Evolutionary conservation across 2,888 invertebrate genomes (phyloP), one percentile per base, ranked within the genome.

Genomic region (Ptychoptera contaminata): DNA sequence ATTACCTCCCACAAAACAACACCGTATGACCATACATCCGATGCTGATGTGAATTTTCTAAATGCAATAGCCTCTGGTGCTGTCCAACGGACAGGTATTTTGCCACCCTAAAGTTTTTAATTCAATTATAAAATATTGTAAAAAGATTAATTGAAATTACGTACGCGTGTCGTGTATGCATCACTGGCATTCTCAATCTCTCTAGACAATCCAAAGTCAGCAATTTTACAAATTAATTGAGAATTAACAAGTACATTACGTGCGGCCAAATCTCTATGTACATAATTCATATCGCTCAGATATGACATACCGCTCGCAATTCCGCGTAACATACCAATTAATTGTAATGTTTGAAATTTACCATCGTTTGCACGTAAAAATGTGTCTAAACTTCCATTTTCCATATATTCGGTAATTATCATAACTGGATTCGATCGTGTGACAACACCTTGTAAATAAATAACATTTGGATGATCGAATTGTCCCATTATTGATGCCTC

Each of bases 401-500:
- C 93, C 97, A 98, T 98, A 63, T 91, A 98, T 63, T 98, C 98
- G 8, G 97, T 98, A 55, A 99, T 92, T 52, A 97, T 97, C 96
- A 96, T 96, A 46, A 96, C 93, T 10, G 96, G 96, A 66, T 93
- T 92, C 52, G 87, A 88, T 65, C 67, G 58, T 12, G 96, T 97
- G 44, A 97, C 96, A 39, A 97, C 96, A 35, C 96, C 96, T 70
- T 96, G 94, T 42, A 98, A 76, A 67, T 93, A 94, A 63, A 98
- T 97, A 44, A 98, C 97, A 71, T 98, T 98, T 2, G 94, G 93
- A 66, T 98, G 96, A 64, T 96, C 93, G 69, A 99, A 98, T 65
- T 99, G 98, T 16, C 97, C 98, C 98, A 98, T 99, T 58, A 98
- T 98, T 41, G 92, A 93, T 14, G 98, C 97, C 67, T 98, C 98